phyloP scores from a whole-genome alignment of 2,797 vertebrate species.

The Chelon auratus region DNA sequence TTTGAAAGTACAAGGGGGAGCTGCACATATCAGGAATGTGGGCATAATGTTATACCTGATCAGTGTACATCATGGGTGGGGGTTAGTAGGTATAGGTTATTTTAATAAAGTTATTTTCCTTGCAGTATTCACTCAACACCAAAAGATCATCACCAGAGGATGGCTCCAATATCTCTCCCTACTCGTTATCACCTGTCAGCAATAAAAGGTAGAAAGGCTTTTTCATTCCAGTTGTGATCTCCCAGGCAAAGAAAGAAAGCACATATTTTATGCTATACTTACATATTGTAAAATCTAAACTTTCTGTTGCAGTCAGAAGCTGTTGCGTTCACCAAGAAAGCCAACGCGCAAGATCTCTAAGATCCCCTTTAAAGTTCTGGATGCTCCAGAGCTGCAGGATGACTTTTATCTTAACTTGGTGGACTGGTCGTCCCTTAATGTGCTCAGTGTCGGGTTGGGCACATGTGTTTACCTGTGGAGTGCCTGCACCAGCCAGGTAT shows the following conservation, averaged over 20 bases:
- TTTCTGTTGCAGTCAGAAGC: neutral
- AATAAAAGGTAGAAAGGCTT: neutral
- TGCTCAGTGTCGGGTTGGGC: conserved; percentile 73
- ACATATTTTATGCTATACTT: neutral
- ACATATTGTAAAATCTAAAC: neutral
- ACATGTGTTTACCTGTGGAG: conserved; percentile 87
- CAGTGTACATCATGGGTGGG: too few species aligned
- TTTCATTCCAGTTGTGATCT: neutral
- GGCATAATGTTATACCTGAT: too few species aligned
- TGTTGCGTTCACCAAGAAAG: neutral
- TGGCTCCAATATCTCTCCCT: neutral
- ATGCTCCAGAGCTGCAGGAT: conserved; percentile 94
- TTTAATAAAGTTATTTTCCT: neutral
- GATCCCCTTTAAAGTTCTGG: conserved; percentile 96
- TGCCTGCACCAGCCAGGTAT: neutral
- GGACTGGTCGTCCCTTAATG: conserved; percentile 66
- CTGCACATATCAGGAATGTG: too few species aligned
- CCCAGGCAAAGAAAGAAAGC: neutral
- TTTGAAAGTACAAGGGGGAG: too few species aligned
- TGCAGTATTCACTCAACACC: neutral
- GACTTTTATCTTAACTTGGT: conserved; percentile 97
- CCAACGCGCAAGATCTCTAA: conserved; percentile 92
- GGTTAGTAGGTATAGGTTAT: too few species aligned
- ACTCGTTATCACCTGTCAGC: neutral
- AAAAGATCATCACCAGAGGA: neutral